Conservation (phyloP, 1,140 invertebrate genomes). For the Gerris buenoi region DNA sequence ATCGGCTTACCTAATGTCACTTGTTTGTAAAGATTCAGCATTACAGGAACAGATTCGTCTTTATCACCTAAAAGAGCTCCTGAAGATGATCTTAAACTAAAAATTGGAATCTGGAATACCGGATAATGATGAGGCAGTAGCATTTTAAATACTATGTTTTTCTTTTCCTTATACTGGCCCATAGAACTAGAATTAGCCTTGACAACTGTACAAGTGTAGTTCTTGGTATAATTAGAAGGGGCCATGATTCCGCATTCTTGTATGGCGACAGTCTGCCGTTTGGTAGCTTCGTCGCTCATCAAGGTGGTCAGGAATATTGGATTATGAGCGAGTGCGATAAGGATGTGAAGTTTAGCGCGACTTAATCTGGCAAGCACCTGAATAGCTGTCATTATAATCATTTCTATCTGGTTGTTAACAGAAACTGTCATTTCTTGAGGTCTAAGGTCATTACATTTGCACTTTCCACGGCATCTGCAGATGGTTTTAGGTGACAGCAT, state of each 20-base stretch:
- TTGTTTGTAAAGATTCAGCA: not conserved
- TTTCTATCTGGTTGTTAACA: not conserved
- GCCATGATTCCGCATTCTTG: not conserved
- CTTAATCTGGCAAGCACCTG: conserved; percentile 1
- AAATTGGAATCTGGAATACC: not conserved
- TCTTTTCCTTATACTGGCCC: not conserved
- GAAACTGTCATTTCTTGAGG: not conserved
- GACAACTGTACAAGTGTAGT: not conserved
- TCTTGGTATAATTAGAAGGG: not conserved
- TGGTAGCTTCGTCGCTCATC: not conserved
- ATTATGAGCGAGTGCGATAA: not conserved
- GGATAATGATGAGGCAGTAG: not conserved
- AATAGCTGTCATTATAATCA: not conserved
- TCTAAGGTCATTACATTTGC: not conserved
- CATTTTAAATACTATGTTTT: not conserved
- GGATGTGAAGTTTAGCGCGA: not conserved
- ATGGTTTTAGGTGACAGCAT: not conserved
- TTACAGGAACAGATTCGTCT: not conserved
- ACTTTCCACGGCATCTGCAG: not conserved
- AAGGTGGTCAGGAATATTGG: not conserved
- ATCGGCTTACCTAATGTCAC: not conserved
- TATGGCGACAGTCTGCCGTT: not conserved
- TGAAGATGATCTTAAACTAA: not conserved
- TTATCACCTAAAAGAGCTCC: not conserved
- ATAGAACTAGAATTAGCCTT: not conserved